Evolutionary conservation across 2,888 invertebrate genomes (phyloP), one percentile per base, ranked within the genome.

Genomic region (Argynnis bischoffii): DNA sequence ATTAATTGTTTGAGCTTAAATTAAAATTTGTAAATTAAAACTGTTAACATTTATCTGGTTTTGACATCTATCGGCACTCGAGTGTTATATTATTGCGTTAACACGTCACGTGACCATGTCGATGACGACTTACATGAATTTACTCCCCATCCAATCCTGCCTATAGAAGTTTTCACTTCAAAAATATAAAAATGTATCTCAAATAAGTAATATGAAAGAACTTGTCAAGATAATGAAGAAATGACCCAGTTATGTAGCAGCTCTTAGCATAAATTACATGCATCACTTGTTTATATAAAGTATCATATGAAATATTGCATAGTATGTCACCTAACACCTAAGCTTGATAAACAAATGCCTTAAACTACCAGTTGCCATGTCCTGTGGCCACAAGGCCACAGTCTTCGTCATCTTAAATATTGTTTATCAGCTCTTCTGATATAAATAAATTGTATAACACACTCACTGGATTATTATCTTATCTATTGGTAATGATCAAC

Each of bases 381-480:
- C 14, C 51, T 16, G 35, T 41, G 8, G 31, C 59, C 18, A 18
- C 82, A 87, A 88, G 87, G 87, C 67, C 79, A 77, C 55, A 73
- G 86, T 87, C 85, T 77, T 71, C 81, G 80, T 81, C 82, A 84
- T 84, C 82, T 81, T 72, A 79, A 81, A 80, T 77, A 76, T 74
- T 74, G 72, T 77, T 81, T 85, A 85, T 87, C 85, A 79, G 69
- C 66, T 74, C 78, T 74, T 77, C 70, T 68, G 70, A 63, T 69
- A 68, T 73, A 68, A 77, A 77, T 65, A 69, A 69, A 69, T 74
- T 75, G 74, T 74, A 77, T 75, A 75, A 77, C 69, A 77, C 73
- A 26, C 76, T 77, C 70, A n/a, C n/a, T n/a, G n/a, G n/a, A n/a
- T n/a, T 71, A 47, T 71, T 75, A 72, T 74, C 71, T 64, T 66